phyloP scores from a whole-genome alignment of 2,888 invertebrate species.

The Rhodophaea formosa region DNA sequence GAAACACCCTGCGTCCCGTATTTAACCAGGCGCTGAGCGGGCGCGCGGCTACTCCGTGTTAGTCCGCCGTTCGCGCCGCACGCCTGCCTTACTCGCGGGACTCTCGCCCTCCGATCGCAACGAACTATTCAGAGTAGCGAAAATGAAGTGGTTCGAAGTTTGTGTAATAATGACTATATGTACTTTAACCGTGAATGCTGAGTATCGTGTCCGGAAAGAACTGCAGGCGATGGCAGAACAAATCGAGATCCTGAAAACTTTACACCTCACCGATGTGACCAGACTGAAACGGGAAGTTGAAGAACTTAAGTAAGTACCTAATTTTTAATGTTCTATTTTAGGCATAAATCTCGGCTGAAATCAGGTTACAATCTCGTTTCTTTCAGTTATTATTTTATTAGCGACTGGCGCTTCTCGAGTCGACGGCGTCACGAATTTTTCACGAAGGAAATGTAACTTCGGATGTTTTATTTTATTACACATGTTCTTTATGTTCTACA shows the following conservation, averaged over 20 bases:
- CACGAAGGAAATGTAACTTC: neutral
- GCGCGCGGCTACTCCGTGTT: slow-evolving; percentile 48
- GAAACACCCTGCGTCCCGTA: slow-evolving; percentile 41
- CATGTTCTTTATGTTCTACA: neutral
- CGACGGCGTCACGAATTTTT: neutral
- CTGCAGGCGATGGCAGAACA: slow-evolving; percentile 51
- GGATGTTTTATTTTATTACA: neutral
- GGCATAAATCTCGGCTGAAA: neutral
- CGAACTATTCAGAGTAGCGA: slow-evolving; percentile 31
- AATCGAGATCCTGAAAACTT: slow-evolving; percentile 49
- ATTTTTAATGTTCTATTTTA: neutral
- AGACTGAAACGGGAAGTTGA: slow-evolving; percentile 56
- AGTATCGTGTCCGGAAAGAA: slow-evolving; percentile 45
- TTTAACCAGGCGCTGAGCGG: slow-evolving; percentile 40
- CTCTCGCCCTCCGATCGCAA: neutral
- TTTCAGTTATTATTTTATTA: neutral
- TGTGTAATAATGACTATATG: slow-evolving; percentile 45
- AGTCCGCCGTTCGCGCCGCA: slow-evolving; percentile 35
- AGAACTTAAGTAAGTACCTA: slow-evolving; percentile 58
- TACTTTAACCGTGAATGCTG: slow-evolving; percentile 41
- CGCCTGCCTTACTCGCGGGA: slow-evolving; percentile 24
- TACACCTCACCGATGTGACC: slow-evolving; percentile 49
- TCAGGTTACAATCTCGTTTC: neutral
- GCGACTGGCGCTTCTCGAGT: neutral
- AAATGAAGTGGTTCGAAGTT: slow-evolving; percentile 52